These are phyloP conservation scores for Pandemis heparana DNA, from an alignment of 2,888 invertebrate genomes.

Conservation along the genomic window DNA sequence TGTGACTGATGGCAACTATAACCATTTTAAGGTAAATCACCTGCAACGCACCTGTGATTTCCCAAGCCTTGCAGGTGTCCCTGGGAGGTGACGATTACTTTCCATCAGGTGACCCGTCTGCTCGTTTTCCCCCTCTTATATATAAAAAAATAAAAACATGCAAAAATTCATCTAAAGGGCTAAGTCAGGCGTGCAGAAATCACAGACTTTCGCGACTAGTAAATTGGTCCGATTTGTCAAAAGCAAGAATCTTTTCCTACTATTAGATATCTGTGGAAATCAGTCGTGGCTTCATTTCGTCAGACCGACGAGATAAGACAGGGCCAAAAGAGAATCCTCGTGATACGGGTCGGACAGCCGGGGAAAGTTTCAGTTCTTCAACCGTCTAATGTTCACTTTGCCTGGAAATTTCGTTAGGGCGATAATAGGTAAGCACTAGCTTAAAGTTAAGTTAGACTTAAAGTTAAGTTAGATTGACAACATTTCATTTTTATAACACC, in stretches of 20 bases:
- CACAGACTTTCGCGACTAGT: background rate
- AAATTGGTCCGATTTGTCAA: slow-evolving; percentile 3
- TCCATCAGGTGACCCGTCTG: too few relatives aligned
- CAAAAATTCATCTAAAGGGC: too few relatives aligned
- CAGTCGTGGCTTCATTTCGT: slow-evolving; percentile 52
- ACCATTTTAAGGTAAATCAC: too few relatives aligned
- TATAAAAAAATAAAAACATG: background rate
- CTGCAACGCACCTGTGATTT: too few relatives aligned
- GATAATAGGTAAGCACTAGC: slow-evolving; percentile 16
- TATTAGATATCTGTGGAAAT: slow-evolving; percentile 49
- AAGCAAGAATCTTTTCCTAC: slow-evolving; percentile 8
- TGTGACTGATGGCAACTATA: too few relatives aligned
- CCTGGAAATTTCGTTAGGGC: slow-evolving; percentile 35
- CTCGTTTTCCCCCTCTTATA: too few relatives aligned
- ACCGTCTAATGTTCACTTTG: slow-evolving; percentile 25
- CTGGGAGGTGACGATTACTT: too few relatives aligned
- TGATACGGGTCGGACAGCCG: slow-evolving; percentile 65
- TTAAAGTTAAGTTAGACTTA: background rate
- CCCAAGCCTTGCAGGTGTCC: too few relatives aligned
- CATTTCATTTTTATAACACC: too few relatives aligned
- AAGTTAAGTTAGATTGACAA: too few relatives aligned
- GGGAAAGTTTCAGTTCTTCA: slow-evolving; percentile 50
- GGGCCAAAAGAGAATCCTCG: slow-evolving; percentile 54
- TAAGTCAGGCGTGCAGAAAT: background rate
- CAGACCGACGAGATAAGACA: slow-evolving; percentile 55